Base-by-base conservation (phyloP, 2,797 vertebrate species). In the Falco berigora region DNA sequence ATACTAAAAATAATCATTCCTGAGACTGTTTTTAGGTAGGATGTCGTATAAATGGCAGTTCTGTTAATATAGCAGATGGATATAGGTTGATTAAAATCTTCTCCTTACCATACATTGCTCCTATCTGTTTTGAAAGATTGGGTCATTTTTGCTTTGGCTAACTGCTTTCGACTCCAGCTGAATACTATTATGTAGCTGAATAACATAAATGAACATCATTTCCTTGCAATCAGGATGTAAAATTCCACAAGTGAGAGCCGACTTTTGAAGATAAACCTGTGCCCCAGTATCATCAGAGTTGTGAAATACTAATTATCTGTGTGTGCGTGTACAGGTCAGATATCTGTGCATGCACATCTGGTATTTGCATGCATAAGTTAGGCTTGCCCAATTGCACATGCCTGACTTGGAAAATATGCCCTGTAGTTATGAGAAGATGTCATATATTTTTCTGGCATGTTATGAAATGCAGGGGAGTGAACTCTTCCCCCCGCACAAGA, bases 1-100 rank as follows among this genome's bases (percentile, higher is more conserved):
- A 95, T 97, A 91, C 69, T 66, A 86, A 97, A 97, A 96, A 86
- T 92, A 97, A 90, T 98, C 34, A 94, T 96, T 94, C 72, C 90
- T 88, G 90, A 95, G 95, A 68, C 94, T 94, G 59, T 94, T 97
- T 96, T 96, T 96, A 84, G 86, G 89, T 91, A 81, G 40, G 61
- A 91, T 3, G 21, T 92, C 2, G 1, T 53, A 72, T 88, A 87
- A 92, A 85, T 1, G n/a, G 53, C 21, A 55, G 49, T 38, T 25
- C 25, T 77, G 47, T 77, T 95, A 84, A 74, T 63, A 32, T 7
- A 52, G 32, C 4, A 5, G n/a, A 23, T 71, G 58, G 77, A 22
- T 49, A 47, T 30, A 80, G 55, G 23, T 44, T 34, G 82, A 80
- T 86, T 79, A 47, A 81, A 84, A 72, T 88, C 7, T 85, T 55